phyloP scores from a whole-genome alignment of 2,888 invertebrate genomes.

The Hoplodrina ambigua region DNA sequence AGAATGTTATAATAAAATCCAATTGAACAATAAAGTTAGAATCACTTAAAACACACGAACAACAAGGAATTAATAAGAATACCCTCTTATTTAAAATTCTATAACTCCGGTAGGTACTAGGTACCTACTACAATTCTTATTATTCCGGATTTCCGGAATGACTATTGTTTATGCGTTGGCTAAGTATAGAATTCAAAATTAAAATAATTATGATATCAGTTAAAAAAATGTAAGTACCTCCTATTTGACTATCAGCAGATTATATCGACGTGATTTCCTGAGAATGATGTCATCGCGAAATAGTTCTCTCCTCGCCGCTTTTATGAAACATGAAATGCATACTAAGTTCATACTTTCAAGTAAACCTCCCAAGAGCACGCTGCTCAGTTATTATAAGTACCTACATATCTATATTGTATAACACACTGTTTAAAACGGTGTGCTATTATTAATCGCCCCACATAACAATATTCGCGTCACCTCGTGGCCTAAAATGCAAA shows the following conservation, averaged over 20 bases:
- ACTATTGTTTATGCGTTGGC: neutral
- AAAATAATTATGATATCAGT: neutral
- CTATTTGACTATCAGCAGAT: constrained; percentile 24
- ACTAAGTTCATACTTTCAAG: constrained; percentile 60
- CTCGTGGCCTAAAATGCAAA: constrained; percentile 88
- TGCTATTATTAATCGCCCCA: constrained; percentile 62
- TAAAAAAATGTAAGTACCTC: neutral
- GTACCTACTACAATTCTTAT: too few relatives aligned
- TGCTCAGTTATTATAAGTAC: neutral
- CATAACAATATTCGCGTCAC: constrained; percentile 77
- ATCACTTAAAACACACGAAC: neutral
- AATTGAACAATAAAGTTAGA: neutral
- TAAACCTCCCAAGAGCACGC: constrained; percentile 50
- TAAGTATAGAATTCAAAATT: too few relatives aligned
- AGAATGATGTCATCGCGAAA: constrained; percentile 58
- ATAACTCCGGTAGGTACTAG: too few relatives aligned
- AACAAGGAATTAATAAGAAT: too few relatives aligned
- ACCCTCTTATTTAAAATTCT: too few relatives aligned
- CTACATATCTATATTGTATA: neutral
- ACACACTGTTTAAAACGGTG: constrained; percentile 33
- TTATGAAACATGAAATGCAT: constrained; percentile 57
- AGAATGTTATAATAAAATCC: too few relatives aligned
- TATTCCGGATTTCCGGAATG: constrained; percentile 3
- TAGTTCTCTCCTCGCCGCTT: constrained; percentile 40
- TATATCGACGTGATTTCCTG: constrained; percentile 47